Evolutionary conservation across 2,113 vertebrate species (phyloP), one percentile per base, ranked within the genome.

Genomic region (Centropristis striata): DNA sequence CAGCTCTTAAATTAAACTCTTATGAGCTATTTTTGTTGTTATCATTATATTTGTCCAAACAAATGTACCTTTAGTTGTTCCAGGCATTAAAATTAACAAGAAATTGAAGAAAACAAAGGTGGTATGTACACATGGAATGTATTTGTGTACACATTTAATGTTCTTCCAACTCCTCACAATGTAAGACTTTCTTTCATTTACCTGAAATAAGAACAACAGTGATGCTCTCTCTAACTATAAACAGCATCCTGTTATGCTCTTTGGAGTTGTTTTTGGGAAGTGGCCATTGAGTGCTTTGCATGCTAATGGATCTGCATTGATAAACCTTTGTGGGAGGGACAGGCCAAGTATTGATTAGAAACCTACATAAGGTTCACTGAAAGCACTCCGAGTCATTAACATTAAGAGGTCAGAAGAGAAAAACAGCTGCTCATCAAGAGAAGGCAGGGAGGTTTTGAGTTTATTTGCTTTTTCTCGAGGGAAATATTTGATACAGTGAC

Each of bases 331-430:
- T 63, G 10, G n/a, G 37, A 53, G 8, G n/a, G 27, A 36, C 36
- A 51, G 39, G 51, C 61, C 57, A 74, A 71, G 71, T 90, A 88
- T 90, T 85, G 88, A 90, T 88, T 44, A 55, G 25, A 20, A 67
- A 81, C 78, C 27, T 51, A 21, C 3, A 36, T 27, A 4, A 32
- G 75, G 41, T 59, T 66, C 41, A 47, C 8, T 77, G 49, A 77
- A 80, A 86, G 81, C 57, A 66, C 47, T 71, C 66, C 53, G 53
- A 76, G 46, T 65, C 54, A n/a, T 73, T 78, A 70, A 27, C 36
- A 77, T 63, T 18, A 55, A 79, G 44, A 32, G 46, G 59, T 68
- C 70, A 64, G 58, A 41, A 36, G 20, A 44, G 23, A 61, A 65
- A 80, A 85, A 60, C 66, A 72, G 44, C 68, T 70, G 42, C 61